Conservation (phyloP, 2,888 invertebrate species). For the Anarsia innoxiella region DNA sequence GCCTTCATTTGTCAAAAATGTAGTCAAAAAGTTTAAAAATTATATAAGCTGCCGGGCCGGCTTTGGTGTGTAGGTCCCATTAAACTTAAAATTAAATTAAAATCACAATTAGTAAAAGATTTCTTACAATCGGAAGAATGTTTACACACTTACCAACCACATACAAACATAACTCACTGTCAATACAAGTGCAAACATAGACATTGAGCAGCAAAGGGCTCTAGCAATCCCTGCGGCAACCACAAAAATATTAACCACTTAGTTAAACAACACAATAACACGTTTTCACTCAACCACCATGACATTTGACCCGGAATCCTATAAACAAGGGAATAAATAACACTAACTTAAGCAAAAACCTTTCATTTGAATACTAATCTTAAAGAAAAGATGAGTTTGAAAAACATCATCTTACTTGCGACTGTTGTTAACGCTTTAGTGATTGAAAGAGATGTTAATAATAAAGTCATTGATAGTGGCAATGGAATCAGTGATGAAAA, state of each 20-base stretch:
- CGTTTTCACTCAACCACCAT: conserved; percentile 46
- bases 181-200: too few relatives aligned
- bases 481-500: conserved; percentile 9
- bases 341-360: conserved; percentile 24
- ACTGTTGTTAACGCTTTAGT: conserved; percentile 26
- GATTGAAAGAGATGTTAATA: conserved; percentile 19
- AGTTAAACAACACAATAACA: conserved; percentile 34
- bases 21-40: too few relatives aligned
- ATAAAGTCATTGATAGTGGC: conserved; percentile 12
- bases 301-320: conserved; percentile 51
- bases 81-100: too few relatives aligned
- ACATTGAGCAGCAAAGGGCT: not conserved
- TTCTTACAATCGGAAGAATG: too few relatives aligned
- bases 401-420: conserved; percentile 21
- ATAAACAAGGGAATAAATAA: conserved; percentile 64
- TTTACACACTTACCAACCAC: too few relatives aligned
- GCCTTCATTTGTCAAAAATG: too few relatives aligned
- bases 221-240: conserved; percentile 15
- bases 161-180: too few relatives aligned
- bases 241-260: conserved; percentile 21
- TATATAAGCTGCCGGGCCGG: too few relatives aligned
- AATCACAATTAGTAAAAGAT: too few relatives aligned
- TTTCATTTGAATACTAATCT: conserved; percentile 43
- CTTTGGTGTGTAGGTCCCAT: too few relatives aligned
- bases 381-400: conserved; percentile 34